Conservation (phyloP, 2,113 vertebrate genomes). For the Symphodus melops region DNA sequence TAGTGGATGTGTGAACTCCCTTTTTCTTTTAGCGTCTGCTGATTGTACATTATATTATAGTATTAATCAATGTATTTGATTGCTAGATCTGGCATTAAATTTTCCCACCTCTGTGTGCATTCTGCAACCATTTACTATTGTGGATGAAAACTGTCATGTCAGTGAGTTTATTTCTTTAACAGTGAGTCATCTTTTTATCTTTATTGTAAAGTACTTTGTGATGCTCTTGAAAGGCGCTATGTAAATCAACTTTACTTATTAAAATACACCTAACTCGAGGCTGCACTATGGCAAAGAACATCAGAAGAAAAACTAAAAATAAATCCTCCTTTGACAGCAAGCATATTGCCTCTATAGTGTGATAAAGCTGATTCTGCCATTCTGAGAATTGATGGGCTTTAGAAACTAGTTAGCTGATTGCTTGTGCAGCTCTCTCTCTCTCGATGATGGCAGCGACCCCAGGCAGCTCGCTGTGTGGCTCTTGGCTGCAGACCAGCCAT, state of each 20-base stretch:
- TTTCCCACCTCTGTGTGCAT: background rate
- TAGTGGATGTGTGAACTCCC: background rate
- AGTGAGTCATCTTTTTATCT: too few species aligned
- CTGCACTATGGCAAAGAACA: constrained; percentile 48
- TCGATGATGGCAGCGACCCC: constrained; percentile 24
- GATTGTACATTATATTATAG: background rate
- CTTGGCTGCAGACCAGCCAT: constrained; percentile 49
- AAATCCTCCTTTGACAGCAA: constrained; percentile 34
- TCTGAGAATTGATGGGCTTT: constrained; percentile 61
- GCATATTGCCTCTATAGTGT: constrained; percentile 29
- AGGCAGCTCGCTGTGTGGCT: constrained; percentile 39
- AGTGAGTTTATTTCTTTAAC: background rate
- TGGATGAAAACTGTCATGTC: background rate
- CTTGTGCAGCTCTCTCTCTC: constrained; percentile 21
- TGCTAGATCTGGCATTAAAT: background rate
- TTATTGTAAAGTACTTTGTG: background rate
- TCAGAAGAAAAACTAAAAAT: constrained; percentile 42
- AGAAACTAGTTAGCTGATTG: constrained; percentile 56
- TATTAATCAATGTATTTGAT: background rate
- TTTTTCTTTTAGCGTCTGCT: background rate
- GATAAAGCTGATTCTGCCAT: constrained; percentile 63
- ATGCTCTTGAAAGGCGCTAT: too few species aligned
- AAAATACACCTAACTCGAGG: background rate
- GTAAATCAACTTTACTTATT: too few species aligned
- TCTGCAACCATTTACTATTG: too few species aligned